Base-by-base conservation (phyloP, 2,888 invertebrate species). In the Lycophotia porphyrea region DNA sequence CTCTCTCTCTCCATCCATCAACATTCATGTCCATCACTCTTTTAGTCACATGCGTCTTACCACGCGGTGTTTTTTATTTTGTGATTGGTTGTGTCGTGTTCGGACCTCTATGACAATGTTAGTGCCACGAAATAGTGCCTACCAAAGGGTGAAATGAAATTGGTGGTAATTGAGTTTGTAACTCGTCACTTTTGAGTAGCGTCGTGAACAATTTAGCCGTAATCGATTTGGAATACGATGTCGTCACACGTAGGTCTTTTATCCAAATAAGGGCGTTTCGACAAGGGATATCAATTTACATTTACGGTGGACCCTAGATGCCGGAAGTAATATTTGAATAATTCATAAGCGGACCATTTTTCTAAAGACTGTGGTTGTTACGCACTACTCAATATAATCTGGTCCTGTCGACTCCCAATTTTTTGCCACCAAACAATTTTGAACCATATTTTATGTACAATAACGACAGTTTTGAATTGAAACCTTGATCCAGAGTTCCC, bases 331-430 rank as follows among this genome's bases (percentile, higher is more conserved):
- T 70, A 55, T 70, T 75, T 84, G 76, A 80, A 84, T 84, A 71
- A 82, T 82, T 82, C 80, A 84, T 84, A 69, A 66, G 65, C 42
- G 64, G 52, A 47, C 60, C 63, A 49, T 34, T 78, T 81, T 78
- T 69, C 39, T 72, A 36, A 58, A 55, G 36, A 7, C 71, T 31
- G 52, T 63, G 61, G 42, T 61, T 71, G 67, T 74, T 58, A 49
- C 55, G 31, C 27, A 71, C 49, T 47, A n/a, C 34, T 39, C 49
- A 68, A 75, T 71, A 71, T 71, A 60, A 60, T 71, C 67, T 27
- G 4, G 61, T n/a, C 11, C 49, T 63, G 39, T 39, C 15, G 47
- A 67, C 31, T 72, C 1, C n/a, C n/a, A 27, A 63, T 64, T 71
- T 72, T 58, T 71, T 60, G 31, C 9, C 11, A 49, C 44, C 34